These are phyloP conservation scores for Mormyrops boulengeri DNA, from an alignment of 2,797 vertebrate genomes.

Conservation along the genomic window DNA sequence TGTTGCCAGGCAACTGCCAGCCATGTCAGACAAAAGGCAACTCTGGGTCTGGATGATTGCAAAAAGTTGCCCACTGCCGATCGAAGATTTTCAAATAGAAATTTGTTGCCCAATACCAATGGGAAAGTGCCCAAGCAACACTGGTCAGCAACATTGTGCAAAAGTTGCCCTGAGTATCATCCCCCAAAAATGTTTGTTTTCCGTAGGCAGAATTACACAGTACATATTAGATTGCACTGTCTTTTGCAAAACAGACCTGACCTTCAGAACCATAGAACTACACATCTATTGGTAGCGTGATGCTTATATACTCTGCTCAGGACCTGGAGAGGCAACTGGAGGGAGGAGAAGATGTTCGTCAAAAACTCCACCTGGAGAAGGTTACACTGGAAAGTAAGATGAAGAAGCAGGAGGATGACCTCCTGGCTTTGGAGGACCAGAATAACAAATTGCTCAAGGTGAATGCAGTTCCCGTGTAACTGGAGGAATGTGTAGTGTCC, in stretches of 20 bases:
- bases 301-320: slow-evolving; percentile 44
- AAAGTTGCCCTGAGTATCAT: background rate
- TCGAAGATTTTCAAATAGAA: background rate
- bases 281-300: background rate
- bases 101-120: background rate
- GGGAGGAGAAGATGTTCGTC: slow-evolving; percentile 86
- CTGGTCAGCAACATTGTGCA: background rate
- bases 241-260: background rate
- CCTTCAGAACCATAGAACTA: background rate
- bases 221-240: background rate
- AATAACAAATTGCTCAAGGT: slow-evolving; percentile 90
- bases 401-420: slow-evolving; percentile 92
- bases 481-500: background rate
- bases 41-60: background rate
- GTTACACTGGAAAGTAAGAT: slow-evolving; percentile 87
- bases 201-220: background rate
- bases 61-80: background rate
- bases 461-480: background rate
- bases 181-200: background rate
- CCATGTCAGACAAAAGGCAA: background rate
- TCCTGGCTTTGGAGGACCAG: slow-evolving; percentile 89
- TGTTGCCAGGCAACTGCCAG: background rate
- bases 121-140: background rate
- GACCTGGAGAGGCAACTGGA: slow-evolving; percentile 91
- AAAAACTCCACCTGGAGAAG: slow-evolving; percentile 92